Evolutionary conservation across 30 jellyfish, hydroid and myxozoan species (phyloP), one percentile per base, ranked within the genome.

Genomic region (Sanderia malayensis): DNA sequence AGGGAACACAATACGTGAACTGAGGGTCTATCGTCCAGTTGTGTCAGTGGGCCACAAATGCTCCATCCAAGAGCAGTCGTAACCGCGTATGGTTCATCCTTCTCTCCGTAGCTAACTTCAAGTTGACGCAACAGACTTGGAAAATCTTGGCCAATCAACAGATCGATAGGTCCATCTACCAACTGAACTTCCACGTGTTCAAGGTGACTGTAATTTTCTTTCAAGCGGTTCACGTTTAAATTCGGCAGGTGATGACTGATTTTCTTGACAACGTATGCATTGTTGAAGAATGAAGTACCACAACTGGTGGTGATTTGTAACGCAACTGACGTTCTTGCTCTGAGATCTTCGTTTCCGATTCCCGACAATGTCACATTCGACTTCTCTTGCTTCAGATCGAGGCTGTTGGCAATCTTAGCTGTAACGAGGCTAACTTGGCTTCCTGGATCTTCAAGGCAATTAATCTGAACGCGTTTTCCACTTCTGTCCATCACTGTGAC

Each of bases 401-500:
- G 52, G 41, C 74, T 28, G 24, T 26, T 28, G 28, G 55, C 58
- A 31, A 31, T 28, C 55, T 62, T 28, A 6, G 74, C 19, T 28
- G 55, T 62, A 29, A 62, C 58, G n/a, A 65, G 77, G 22, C 61
- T 65, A 31, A 65, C 77, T 30, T 65, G 77, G 61, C 77, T 65
- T 13, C 77, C 77, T n/a, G 77, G 77, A 24, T 33, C 77, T 32
- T 65, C 77, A 29, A 65, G 77, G 3, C 77, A 65, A 65, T 65
- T 65, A 61, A 65, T 64, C 60, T 31, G 13, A 11, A 31, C 23
- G 60, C 61, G 13, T 64, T 64, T 29, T 64, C 60, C 60, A 64
- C 60, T 64, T 60, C 60, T 64, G 29, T 64, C 76, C 28, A 64
- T 64, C 76, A 64, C 76, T 28, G 76, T 64, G 20, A 64, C 76